Conservation (phyloP, 2,797 vertebrate species). For the Emydoidea blandingii region DNA sequence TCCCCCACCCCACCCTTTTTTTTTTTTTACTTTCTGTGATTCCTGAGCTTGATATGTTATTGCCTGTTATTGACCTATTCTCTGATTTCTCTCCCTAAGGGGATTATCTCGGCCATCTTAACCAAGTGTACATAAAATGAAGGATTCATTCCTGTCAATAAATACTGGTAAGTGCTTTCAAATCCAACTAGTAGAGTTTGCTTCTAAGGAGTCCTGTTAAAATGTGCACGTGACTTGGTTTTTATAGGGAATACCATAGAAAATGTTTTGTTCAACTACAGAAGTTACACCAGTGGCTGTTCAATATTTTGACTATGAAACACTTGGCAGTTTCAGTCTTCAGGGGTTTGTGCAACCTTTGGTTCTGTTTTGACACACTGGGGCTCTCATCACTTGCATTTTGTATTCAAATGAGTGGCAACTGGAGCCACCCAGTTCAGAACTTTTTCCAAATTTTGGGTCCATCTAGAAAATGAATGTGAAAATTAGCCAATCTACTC, state of each 20-base stretch:
- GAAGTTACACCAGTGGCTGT: not conserved
- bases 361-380: not conserved
- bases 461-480: conserved; percentile 39
- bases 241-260: not conserved
- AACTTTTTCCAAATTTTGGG: not conserved
- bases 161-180: conserved; percentile 87
- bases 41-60: conserved; percentile 52
- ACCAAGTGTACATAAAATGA: conserved; percentile 83
- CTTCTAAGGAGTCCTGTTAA: conserved; percentile 79
- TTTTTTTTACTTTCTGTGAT: not conserved
- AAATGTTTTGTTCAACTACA: not conserved
- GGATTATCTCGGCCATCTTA: conserved; percentile 84
- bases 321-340: fast-evolving
- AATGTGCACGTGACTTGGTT: not conserved
- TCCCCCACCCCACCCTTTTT: not conserved
- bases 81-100: conserved; percentile 82
- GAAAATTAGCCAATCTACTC: not conserved
- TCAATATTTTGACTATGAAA: not conserved
- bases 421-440: not conserved
- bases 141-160: conserved; percentile 88
- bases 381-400: not conserved
- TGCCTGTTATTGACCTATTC: conserved; percentile 79
- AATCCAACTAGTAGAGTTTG: conserved; percentile 77
- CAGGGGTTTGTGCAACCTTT: not conserved
- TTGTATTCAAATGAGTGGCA: not conserved